phyloP scores from a whole-genome alignment of 2,888 invertebrate species.

The Teleogryllus oceanicus region DNA sequence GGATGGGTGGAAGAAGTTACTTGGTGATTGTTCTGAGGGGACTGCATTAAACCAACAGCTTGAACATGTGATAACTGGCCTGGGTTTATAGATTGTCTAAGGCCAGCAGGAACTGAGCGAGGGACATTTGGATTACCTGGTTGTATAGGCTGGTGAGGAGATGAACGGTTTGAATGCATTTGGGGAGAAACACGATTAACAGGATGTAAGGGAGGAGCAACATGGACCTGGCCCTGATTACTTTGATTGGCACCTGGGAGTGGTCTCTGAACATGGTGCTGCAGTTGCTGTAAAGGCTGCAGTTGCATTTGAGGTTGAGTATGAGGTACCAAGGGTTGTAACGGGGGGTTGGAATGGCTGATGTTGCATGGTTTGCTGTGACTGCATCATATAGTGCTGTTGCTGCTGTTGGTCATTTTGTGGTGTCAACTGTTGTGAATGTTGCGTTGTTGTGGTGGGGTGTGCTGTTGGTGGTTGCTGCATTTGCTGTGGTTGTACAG shows the following conservation, averaged over 20 bases:
- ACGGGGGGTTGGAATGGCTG: slow-evolving; percentile 41
- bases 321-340: slow-evolving; percentile 29
- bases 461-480: slow-evolving; percentile 36
- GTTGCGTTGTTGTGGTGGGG: slow-evolving; percentile 33
- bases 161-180: not conserved
- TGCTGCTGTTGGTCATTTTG: slow-evolving; percentile 7
- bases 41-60: not conserved
- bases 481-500: slow-evolving; percentile 42
- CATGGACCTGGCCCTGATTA: slow-evolving; percentile 30
- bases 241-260: slow-evolving; percentile 23
- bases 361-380: slow-evolving; percentile 45
- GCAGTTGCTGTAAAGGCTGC: slow-evolving; percentile 34
- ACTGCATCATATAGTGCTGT: slow-evolving; percentile 18
- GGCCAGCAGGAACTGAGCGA: slow-evolving; percentile 28
- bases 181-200: slow-evolving; percentile 24
- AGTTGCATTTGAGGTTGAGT: slow-evolving; percentile 37
- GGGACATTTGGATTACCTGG: not conserved
- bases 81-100: slow-evolving; percentile 4
- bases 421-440: slow-evolving; percentile 25
- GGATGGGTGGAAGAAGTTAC: slow-evolving; percentile 61
- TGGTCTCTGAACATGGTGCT: slow-evolving; percentile 36
- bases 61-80: not conserved
- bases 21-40: slow-evolving; percentile 40
- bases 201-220: slow-evolving; percentile 20
- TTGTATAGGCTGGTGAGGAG: not conserved